phyloP scores from a whole-genome alignment of 2,888 invertebrate genomes.

The Augiades crinisus region DNA sequence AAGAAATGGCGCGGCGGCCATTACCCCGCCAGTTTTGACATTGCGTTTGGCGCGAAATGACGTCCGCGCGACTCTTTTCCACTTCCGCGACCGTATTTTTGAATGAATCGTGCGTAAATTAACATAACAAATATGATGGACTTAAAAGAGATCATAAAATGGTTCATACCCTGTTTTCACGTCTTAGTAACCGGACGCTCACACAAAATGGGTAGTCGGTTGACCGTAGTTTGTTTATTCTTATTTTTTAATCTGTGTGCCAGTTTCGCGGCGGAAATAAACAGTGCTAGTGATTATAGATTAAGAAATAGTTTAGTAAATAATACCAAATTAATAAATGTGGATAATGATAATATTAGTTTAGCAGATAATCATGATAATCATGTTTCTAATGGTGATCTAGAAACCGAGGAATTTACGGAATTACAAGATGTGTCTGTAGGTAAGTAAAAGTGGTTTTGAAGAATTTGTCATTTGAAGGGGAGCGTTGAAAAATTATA shows the following conservation, averaged over 20 bases:
- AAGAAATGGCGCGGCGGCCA: constrained; percentile 52
- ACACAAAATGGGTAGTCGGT: constrained; percentile 43
- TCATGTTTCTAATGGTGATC: constrained; percentile 2
- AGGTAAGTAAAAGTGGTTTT: constrained; percentile 40
- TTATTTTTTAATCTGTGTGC: constrained; percentile 57
- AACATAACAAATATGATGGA: constrained; percentile 55
- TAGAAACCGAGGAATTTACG: neutral
- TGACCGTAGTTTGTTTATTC: constrained; percentile 54
- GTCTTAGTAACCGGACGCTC: constrained; percentile 47
- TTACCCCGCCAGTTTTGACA: constrained; percentile 45
- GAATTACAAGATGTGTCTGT: constrained; percentile 30
- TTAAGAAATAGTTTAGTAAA: constrained; percentile 36
- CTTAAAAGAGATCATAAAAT: constrained; percentile 73
- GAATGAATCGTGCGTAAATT: constrained; percentile 27
- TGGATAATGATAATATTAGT: constrained; percentile 34
- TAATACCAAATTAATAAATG: constrained; percentile 45
- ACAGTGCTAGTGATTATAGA: constrained; percentile 41
- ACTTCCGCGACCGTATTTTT: constrained; percentile 20
- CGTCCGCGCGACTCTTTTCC: constrained; percentile 36
- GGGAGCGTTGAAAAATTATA: too few relatives aligned
- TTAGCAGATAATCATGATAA: constrained; percentile 44
- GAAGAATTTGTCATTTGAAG: too few relatives aligned
- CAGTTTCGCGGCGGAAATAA: constrained; percentile 45
- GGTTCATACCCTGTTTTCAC: constrained; percentile 74
- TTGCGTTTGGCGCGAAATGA: constrained; percentile 50